Conservation (phyloP, 2,888 invertebrate species). For the Orthosia gracilis region DNA sequence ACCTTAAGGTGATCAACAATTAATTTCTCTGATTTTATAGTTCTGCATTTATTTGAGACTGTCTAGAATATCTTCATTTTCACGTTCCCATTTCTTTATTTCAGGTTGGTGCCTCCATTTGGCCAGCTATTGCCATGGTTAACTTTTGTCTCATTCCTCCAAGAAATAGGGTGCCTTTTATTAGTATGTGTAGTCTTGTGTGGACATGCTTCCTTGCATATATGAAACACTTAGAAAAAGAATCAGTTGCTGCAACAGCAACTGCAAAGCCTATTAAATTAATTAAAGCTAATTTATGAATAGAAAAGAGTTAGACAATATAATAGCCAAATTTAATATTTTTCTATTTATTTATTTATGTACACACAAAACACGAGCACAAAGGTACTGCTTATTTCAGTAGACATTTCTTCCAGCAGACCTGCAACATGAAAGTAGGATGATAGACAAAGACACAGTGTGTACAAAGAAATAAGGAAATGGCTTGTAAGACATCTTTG, state of each 20-base stretch:
- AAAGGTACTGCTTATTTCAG: no score
- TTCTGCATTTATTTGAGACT: no score
- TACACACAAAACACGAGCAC: no score
- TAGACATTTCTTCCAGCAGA: no score
- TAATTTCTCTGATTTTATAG: no score
- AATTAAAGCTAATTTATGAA: constrained; percentile 71
- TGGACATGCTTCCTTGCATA: constrained; percentile 96
- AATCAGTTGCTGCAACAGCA: constrained; percentile 73
- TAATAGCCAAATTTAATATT: constrained; percentile 42
- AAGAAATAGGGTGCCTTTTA: constrained; percentile 94
- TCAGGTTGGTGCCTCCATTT: constrained; percentile 93
- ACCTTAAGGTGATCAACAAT: no score
- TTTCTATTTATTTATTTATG: no score
- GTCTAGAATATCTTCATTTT: not conserved
- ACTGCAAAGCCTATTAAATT: constrained; percentile 70
- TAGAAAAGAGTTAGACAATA: constrained; percentile 26
- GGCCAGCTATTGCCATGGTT: constrained; percentile 94
- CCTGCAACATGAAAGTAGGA: no score
- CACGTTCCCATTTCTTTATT: constrained; percentile 58
- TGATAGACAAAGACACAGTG: no score
- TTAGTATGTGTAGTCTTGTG: constrained; percentile 94
- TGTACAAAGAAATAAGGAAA: no score
- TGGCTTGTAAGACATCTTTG: constrained; percentile 20
- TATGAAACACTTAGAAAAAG: constrained; percentile 93
- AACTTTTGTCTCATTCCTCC: constrained; percentile 94